Evolutionary conservation across 2,797 vertebrate genomes (phyloP), one percentile per base, ranked within the genome.

Genomic region (Chaunax sp.): DNA sequence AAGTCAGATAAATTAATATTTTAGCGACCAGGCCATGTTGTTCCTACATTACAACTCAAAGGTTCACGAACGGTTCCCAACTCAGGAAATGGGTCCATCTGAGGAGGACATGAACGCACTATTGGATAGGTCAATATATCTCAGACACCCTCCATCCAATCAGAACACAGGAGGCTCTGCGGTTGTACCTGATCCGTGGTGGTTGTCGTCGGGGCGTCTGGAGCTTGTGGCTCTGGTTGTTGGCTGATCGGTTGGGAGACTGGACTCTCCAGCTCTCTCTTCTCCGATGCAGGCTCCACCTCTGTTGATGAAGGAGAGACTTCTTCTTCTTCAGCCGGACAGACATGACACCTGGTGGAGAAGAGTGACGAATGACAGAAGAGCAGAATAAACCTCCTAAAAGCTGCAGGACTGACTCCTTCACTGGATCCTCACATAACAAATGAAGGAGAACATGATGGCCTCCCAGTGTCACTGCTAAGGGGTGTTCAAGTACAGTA

Each of bases 311-410:
- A 66, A 26, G 69, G 30, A 2, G 65, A 15, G 43, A 10, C 6
- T 0, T 30, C 4, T 4, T 30, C 4, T 4, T 63, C 77, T 37
- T 75, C 75, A 62, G 76, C 61, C 0, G 79, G 70, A 64, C 82
- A 78, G n/a, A 88, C 16, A 46, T 84, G 37, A 59, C 69, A 82
- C 66, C 93, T 94, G 78, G 49, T 73, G 72, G 66, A 44, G 46
- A 41, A 45, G 14, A 12, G 12, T 45, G 23, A 50, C 26, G 8
- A 3, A 64, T 2, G 23, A 45, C 4, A 62, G 20, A 44, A 3
- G 6, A 74, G 50, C 8, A 26, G 41, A 46, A 38, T 23, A 44
- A 52, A 47, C 10, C 2, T 58, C 0, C 22, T 41, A 20, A 51
- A 47, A 61, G 12, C 44, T 51, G 18, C 8, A 41, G n/a, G n/a